Conservation (phyloP, 2,113 vertebrate species). For the Eptesicus fuscus region DNA sequence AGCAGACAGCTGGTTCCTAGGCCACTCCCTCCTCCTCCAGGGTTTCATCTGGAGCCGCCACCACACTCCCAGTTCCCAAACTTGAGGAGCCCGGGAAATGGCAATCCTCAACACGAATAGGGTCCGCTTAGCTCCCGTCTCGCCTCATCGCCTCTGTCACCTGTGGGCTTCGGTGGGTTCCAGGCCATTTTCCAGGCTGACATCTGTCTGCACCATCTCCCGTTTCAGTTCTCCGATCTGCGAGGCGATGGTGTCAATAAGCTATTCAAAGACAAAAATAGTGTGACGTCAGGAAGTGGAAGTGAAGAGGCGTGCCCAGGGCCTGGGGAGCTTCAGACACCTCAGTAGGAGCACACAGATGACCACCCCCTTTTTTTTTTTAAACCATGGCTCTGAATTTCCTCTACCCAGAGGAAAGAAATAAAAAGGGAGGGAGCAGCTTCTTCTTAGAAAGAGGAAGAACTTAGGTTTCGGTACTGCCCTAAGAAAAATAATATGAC, state of each 20-base stretch:
- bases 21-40: slow-evolving; percentile 48
- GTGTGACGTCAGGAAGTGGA: slow-evolving; percentile 78
- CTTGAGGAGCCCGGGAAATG: not conserved
- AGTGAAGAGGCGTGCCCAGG: slow-evolving; percentile 76
- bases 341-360: slow-evolving; percentile 47
- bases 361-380: not conserved
- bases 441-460: slow-evolving; percentile 63
- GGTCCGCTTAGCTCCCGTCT: not conserved
- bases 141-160: slow-evolving; percentile 70
- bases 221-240: slow-evolving; percentile 95
- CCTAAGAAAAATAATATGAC: not conserved
- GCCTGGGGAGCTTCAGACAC: slow-evolving; percentile 64
- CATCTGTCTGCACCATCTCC: slow-evolving; percentile 91
- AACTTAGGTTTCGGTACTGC: slow-evolving; percentile 52
- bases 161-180: slow-evolving; percentile 75
- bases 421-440: not conserved
- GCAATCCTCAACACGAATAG: not conserved
- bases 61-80: not conserved
- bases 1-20: not conserved
- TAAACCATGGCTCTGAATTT: slow-evolving; percentile 72
- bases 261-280: slow-evolving; percentile 85
- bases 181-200: slow-evolving; percentile 79
- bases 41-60: not conserved
- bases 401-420: slow-evolving; percentile 68
- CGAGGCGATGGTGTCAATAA: slow-evolving; percentile 92